Evolutionary conservation across 2,888 invertebrate genomes (phyloP).

Genomic region (Lasioglossum zephyrum): DNA sequence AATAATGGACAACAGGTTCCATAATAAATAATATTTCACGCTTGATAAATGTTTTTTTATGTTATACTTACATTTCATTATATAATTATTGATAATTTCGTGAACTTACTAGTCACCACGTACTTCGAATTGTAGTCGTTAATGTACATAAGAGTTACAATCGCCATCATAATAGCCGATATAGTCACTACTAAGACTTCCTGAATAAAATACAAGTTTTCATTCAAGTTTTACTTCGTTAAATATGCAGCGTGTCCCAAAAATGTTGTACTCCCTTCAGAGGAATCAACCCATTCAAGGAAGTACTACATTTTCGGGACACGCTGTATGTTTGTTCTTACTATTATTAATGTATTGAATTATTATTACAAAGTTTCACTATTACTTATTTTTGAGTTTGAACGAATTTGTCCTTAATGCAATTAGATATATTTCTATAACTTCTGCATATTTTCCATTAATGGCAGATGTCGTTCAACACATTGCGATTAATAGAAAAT

Average conservation of each 20-base stretch:
- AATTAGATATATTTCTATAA: neutral
- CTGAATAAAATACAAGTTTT: neutral
- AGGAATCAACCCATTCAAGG: too few relatives aligned
- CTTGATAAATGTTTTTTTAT: neutral
- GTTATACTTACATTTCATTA: neutral
- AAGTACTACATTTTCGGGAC: too few relatives aligned
- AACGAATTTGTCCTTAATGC: neutral
- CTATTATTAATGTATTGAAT: neutral
- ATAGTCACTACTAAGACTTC: neutral
- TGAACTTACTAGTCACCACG: neutral
- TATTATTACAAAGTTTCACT: neutral
- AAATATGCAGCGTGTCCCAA: neutral
- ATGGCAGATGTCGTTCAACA: neutral
- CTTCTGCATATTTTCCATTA: neutral
- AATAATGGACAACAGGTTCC: neutral
- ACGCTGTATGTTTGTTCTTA: too few relatives aligned
- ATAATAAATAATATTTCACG: neutral
- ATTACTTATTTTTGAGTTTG: neutral
- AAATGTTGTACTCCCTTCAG: too few relatives aligned
- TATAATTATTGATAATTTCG: neutral
- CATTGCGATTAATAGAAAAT: neutral
- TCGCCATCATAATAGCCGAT: conserved; percentile 1
- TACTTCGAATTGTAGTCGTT: conserved; percentile 2
- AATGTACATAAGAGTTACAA: neutral
- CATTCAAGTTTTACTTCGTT: neutral